phyloP scores from a whole-genome alignment of 2,797 vertebrate genomes.

The Ctenopoma multispine region DNA sequence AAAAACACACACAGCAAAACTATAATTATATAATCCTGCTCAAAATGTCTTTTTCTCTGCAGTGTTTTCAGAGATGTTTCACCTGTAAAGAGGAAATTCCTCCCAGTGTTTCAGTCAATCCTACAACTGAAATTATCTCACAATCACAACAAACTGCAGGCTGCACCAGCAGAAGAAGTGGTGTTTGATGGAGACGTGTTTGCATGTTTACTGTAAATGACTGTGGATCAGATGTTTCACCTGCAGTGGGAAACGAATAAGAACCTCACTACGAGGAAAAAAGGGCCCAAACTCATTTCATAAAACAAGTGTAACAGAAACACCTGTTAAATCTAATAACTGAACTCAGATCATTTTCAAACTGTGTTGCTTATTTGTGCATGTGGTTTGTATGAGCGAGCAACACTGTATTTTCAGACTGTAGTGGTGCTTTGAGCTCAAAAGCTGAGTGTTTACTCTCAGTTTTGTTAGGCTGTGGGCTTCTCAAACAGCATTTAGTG shows the following conservation, averaged over 20 bases:
- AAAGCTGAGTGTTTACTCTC: not conserved
- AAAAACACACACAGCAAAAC: conserved; percentile 77
- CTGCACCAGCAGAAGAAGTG: conserved; percentile 39
- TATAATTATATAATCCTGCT: conserved; percentile 84
- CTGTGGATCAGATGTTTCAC: conserved; percentile 34
- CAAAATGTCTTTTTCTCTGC: conserved; percentile 36
- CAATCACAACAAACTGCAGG: conserved; percentile 77
- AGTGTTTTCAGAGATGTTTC: conserved; percentile 66
- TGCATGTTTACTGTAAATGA: conserved; percentile 22
- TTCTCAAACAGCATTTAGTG: not conserved
- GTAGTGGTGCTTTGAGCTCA: not conserved
- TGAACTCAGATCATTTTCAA: not conserved
- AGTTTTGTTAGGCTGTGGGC: no score
- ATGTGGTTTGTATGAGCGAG: not conserved
- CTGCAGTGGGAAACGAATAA: conserved; percentile 25
- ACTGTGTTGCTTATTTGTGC: not conserved
- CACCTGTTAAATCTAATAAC: conserved; percentile 36
- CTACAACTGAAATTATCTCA: conserved; percentile 65
- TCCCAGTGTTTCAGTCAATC: conserved; percentile 43
- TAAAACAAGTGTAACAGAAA: conserved; percentile 7
- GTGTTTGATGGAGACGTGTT: conserved; percentile 14
- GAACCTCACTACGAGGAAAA: no score
- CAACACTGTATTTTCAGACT: no score
- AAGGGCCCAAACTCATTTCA: conserved; percentile 3
- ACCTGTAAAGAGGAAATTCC: conserved; percentile 71